Evolutionary conservation across 2,888 invertebrate genomes (phyloP), one percentile per base, ranked within the genome.

Genomic region (Aricia artaxerxes): DNA sequence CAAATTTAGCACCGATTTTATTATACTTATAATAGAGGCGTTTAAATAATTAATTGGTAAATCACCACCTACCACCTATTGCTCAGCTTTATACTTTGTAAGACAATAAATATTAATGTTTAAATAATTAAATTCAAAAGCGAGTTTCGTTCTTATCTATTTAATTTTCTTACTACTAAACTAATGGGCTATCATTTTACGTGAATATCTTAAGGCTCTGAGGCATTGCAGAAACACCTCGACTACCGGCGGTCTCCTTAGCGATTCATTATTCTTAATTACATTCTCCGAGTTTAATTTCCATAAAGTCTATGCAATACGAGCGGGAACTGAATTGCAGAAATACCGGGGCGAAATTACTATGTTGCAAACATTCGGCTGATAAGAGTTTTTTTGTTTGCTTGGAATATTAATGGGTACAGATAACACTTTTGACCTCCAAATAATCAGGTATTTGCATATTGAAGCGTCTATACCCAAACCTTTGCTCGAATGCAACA

Each of bases 291-390:
- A 84, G 84, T 81, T 82, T 87, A 82, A 89, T 90, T 89, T 87
- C 86, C 88, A 91, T 91, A 90, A 90, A 88, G 86, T 87, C 86
- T 85, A 87, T 82, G 86, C 86, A 85, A 87, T 88, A 88, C 84
- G 88, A 87, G 85, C 83, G 80, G 83, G 82, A 83, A 82, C 85
- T 87, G 88, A 86, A 90, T 91, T 89, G 31, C 75, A 49, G 75
- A 75, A n/a, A 73, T 73, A 44, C 31, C 35, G 35, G 69, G 35
- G 35, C 1, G 0, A 69, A 35, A 69, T 69, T 69, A 69, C 69
- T 69, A 69, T 69, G 69, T 69, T 69, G 69, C 69, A 4, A 69
- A 69, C 35, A 69, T 69, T 69, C 13, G 5, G 69, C 4, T 35
- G 38, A 69, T 69, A 69, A 38, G 69, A 69, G 13, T 16, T 38